Percentiles rank a stretch among this genome's conserved stretches.
phyloP scores from a whole-genome alignment of 2,113 vertebrate species.

The Mustelus asterias region DNA sequence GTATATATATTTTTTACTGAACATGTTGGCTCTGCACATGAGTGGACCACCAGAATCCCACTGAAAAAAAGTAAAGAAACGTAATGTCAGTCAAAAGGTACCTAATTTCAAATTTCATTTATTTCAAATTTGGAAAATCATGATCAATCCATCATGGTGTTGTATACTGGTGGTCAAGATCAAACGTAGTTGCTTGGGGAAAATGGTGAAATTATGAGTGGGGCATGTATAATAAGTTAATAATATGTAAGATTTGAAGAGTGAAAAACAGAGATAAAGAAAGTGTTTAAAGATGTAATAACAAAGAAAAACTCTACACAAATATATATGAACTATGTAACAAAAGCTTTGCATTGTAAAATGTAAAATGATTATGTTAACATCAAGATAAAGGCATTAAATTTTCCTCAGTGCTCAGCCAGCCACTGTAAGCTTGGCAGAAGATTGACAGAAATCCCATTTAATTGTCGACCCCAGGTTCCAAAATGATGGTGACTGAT shows the following conservation, averaged over 20 bases:
- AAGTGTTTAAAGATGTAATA: neutral
- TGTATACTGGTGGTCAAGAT: neutral
- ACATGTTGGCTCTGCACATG: neutral
- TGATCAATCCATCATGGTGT: neutral
- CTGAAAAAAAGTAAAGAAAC: neutral
- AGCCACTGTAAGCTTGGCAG: neutral
- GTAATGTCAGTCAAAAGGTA: neutral
- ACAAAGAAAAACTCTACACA: neutral
- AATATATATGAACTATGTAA: neutral
- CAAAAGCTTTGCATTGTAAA: neutral
- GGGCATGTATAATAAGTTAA: neutral
- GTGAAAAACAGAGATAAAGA: neutral
- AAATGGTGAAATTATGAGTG: neutral
- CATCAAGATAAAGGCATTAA: neutral
- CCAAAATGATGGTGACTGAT: neutral
- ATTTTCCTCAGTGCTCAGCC: neutral
- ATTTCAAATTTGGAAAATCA: neutral
- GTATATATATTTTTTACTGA: neutral
- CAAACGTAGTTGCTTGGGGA: neutral
- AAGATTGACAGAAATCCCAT: neutral
- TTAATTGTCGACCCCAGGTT: neutral
- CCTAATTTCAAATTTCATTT: neutral
- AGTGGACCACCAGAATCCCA: constrained; percentile 5
- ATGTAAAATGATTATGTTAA: neutral
- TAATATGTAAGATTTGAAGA: neutral